These are phyloP conservation scores for Incurvaria masculella DNA, from an alignment of 2,888 invertebrate species.

Conservation along the genomic window DNA sequence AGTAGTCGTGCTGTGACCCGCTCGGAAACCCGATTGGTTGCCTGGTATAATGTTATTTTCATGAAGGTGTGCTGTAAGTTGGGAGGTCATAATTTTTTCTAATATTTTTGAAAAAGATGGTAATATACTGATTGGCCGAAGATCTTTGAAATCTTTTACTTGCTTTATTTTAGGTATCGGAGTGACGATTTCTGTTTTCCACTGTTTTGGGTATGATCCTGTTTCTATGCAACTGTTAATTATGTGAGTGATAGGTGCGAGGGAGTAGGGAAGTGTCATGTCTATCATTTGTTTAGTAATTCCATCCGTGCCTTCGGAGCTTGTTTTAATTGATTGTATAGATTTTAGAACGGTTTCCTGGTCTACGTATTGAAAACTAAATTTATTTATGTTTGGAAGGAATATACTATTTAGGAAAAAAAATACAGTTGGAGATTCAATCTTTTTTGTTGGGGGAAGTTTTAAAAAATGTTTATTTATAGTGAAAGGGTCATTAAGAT, in stretches of 20 bases:
- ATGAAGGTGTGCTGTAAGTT: background rate
- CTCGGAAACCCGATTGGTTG: background rate
- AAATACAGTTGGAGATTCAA: no score
- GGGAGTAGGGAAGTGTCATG: background rate
- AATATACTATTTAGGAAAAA: background rate
- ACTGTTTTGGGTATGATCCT: slow-evolving; percentile 11
- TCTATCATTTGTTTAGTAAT: slow-evolving; percentile 12
- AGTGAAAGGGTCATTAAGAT: slow-evolving; percentile 5
- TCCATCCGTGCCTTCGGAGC: slow-evolving; percentile 9
- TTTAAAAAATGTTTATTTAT: slow-evolving; percentile 10
- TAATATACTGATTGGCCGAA: background rate
- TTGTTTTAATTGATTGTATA: slow-evolving; percentile 6
- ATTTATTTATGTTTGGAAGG: slow-evolving; percentile 4
- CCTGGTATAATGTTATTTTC: background rate
- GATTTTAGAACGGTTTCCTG: slow-evolving; percentile 1
- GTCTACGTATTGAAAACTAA: slow-evolving; percentile 5
- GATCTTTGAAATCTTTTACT: background rate
- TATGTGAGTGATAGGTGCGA: background rate
- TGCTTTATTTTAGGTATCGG: background rate
- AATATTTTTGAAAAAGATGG: background rate
- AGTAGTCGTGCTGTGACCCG: background rate
- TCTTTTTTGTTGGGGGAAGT: background rate
- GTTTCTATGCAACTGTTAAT: slow-evolving; percentile 7
- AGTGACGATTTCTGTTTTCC: background rate
- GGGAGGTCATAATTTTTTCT: background rate